Percentiles rank a stretch among this genome's conserved stretches.
phyloP scores from a whole-genome alignment of 2,888 invertebrate genomes.

The Phyllotreta cruciferae region DNA sequence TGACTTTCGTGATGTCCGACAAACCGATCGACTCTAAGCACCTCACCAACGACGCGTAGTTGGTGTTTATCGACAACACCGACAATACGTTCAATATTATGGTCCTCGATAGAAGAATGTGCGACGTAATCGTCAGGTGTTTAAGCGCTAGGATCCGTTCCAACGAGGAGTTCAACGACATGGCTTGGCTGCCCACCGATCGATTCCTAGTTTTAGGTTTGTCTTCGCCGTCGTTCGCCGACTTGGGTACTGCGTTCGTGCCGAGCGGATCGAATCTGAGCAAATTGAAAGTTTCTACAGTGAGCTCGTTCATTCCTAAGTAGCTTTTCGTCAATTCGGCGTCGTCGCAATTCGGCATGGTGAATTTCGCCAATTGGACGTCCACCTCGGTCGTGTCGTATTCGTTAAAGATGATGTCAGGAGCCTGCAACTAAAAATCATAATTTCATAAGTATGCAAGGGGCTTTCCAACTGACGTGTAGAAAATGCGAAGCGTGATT shows the following conservation, averaged over 20 bases:
- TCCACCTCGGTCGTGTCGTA: conserved; percentile 55
- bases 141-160: conserved; percentile 64
- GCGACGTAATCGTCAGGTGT: conserved; percentile 62
- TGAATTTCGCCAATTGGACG: conserved; percentile 49
- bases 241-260: conserved; percentile 58
- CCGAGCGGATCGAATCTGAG: conserved; percentile 66
- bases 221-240: conserved; percentile 50
- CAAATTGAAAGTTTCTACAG: conserved; percentile 58
- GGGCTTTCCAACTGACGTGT: no score
- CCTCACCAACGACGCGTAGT: conserved; percentile 52
- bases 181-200: conserved; percentile 62
- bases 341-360: conserved; percentile 51
- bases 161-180: conserved; percentile 58
- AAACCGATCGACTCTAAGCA: conserved; percentile 59
- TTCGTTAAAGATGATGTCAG: conserved; percentile 58
- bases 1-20: conserved; percentile 66
- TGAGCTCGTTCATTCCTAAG: conserved; percentile 57
- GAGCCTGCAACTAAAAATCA: conserved; percentile 47
- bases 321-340: conserved; percentile 52
- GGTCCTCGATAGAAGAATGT: conserved; percentile 64
- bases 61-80: conserved; percentile 54
- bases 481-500: no score
- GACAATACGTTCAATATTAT: conserved; percentile 66
- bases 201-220: conserved; percentile 33
- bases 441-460: no score